Conservation (phyloP, 2,113 vertebrate species). For the Cyanoramphus novaezelandiae region DNA sequence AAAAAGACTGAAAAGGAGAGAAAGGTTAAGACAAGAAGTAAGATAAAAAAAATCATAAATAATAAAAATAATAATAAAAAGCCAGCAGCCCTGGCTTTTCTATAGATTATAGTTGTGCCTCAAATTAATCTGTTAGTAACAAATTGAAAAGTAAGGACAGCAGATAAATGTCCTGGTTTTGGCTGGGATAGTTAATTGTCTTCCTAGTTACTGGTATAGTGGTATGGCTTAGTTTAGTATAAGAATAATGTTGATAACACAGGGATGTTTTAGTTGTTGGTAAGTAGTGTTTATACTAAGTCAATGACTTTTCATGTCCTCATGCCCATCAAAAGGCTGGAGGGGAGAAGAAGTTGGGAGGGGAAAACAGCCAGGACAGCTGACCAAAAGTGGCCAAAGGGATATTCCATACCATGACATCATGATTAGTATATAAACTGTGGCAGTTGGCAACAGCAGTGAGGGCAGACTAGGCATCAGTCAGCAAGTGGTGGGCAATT, state of each 20-base stretch:
- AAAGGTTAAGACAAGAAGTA: not conserved
- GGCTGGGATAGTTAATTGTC: not conserved
- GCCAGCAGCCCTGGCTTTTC: not conserved
- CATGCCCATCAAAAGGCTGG: not conserved
- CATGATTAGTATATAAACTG: not conserved
- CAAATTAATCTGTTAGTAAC: not conserved
- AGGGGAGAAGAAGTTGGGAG: not conserved
- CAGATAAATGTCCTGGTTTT: not conserved
- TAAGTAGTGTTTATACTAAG: not conserved
- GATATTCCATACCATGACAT: not conserved
- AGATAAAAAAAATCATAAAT: not conserved
- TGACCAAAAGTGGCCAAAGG: not conserved
- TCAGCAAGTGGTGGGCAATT: not conserved
- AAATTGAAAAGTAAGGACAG: not conserved
- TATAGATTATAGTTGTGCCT: not conserved
- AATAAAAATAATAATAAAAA: not conserved
- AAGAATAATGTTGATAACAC: not conserved
- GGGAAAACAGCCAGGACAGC: not conserved
- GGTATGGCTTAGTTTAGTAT: not conserved
- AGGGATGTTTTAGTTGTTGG: not conserved
- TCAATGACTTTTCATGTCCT: not conserved
- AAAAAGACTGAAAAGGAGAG: not conserved
- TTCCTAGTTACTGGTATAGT: not conserved
- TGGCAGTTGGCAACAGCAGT: not conserved
- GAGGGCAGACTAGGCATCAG: not conserved